Base-by-base conservation (phyloP, 2,797 vertebrate species). In the Clamator glandarius region DNA sequence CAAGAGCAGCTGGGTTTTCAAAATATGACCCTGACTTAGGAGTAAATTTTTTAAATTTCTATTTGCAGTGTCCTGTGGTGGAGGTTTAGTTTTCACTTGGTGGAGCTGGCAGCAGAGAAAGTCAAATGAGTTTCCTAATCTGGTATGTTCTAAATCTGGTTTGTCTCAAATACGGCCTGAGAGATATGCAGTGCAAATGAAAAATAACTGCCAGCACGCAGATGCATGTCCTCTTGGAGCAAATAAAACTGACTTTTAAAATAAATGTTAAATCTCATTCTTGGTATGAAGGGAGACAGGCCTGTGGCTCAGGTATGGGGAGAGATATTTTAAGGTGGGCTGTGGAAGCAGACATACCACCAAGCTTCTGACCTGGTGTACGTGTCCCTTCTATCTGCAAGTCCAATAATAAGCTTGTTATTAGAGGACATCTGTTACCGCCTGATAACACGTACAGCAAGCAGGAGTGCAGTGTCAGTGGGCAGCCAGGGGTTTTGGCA, bases 111-210 rank as follows among this genome's bases (percentile, higher is more conserved):
- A 0, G 89, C 87, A 54, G 80, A 63, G 85, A 80, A 91, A 95
- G 93, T 87, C 91, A 93, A 92, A 94, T 88, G 93, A 92, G 89
- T 94, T 97, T 96, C 91, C 91, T 94, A 91, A 93, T 94, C 91
- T 83, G 86, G 90, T 85, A 3, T 91, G 78, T 89, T 95, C 93
- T 92, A 89, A 95, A 93, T 95, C 95, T 96, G 96, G 93, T 94
- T 94, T 95, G 93, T 94, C 91, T 96, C 92, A 95, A 95, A 93
- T 74, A 41, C 42, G 31, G 80, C 72, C 86, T 64, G 67, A 69
- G 90, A 95, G 92, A 91, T 82, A 70, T 14, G 59, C 89, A 92
- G 52, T 0, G 0, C 77, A 42, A 93, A 87, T 90, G 92, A 92
- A 96, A 93, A 95, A 90, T 91, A 84, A 84, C 93, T 82, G 70